Percentiles rank a stretch among this genome's conserved stretches.
These are phyloP conservation scores for Amiota communis DNA, from an alignment of 2,888 invertebrate species.

Conservation along the genomic window DNA sequence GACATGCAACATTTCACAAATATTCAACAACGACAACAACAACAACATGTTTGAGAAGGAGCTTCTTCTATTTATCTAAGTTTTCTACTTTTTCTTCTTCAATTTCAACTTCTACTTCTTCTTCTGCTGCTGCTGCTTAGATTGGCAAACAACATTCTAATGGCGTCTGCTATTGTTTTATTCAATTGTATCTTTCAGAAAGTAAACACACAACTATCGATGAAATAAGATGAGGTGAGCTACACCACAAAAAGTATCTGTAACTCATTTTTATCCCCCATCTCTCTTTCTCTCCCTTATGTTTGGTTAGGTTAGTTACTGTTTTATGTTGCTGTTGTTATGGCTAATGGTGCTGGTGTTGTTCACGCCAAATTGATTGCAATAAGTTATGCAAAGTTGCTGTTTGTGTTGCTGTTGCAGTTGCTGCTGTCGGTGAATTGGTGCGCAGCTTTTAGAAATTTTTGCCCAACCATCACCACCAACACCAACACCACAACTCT, in stretches of 20 bases:
- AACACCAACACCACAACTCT: not conserved
- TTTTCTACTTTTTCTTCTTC: not conserved
- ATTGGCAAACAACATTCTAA: conserved; percentile 24
- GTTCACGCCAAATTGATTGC: conserved; percentile 23
- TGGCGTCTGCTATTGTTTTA: not conserved
- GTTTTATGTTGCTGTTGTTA: not conserved
- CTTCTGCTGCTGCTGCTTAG: not conserved
- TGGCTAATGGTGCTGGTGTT: not conserved
- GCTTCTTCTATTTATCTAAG: not conserved
- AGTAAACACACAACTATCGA: not conserved
- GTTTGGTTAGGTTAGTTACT: conserved; percentile 8
- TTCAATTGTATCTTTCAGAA: not conserved
- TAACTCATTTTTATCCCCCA: conserved; percentile 3
- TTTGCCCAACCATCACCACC: conserved; percentile 6
- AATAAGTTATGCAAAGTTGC: conserved; percentile 28
- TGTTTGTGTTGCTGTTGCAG: conserved; percentile 37
- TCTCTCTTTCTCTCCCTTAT: not conserved
- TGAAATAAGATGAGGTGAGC: too few species aligned
- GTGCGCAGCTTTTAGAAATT: conserved; percentile 50
- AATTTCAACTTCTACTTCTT: not conserved
- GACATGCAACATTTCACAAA: conserved; percentile 24
- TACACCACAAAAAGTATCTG: conserved; percentile 1
- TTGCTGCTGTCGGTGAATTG: conserved; percentile 46
- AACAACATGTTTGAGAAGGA: not conserved
- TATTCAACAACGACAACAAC: not conserved